Conservation (phyloP, 2,113 vertebrate genomes). For the Erinaceus europaeus region DNA sequence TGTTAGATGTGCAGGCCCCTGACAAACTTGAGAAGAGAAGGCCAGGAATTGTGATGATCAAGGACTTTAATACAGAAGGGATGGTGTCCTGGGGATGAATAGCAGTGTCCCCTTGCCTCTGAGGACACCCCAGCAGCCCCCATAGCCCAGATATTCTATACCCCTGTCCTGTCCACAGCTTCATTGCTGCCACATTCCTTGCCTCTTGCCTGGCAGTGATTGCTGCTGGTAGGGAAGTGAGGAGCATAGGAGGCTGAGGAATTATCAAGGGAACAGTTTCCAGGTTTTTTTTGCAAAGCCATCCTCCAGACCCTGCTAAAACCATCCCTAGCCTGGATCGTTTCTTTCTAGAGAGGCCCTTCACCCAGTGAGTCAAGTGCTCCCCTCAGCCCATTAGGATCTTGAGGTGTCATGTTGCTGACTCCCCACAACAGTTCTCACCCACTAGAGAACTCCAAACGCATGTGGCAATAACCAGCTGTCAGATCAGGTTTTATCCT, state of each 20-base stretch:
- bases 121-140: not conserved
- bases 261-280: not conserved
- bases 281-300: not conserved
- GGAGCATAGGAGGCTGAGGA: not conserved
- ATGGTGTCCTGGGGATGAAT: not conserved
- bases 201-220: not conserved
- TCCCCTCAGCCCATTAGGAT: not conserved
- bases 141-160: not conserved
- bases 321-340: not conserved
- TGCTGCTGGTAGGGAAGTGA: not conserved
- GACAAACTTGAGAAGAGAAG: not conserved
- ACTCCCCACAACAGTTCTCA: not conserved
- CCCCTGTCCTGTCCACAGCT: not conserved
- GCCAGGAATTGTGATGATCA: not conserved
- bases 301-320: not conserved
- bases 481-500: not conserved
- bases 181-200: not conserved
- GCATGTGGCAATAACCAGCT: conserved; percentile 20
- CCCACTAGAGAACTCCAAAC: not conserved
- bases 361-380: not conserved
- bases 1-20: not conserved
- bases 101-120: not conserved
- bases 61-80: not conserved
- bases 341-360: not conserved
- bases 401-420: fast-evolving